Evolutionary conservation across 2,888 invertebrate species (phyloP).

Genomic region (Heliothis peltigera): DNA sequence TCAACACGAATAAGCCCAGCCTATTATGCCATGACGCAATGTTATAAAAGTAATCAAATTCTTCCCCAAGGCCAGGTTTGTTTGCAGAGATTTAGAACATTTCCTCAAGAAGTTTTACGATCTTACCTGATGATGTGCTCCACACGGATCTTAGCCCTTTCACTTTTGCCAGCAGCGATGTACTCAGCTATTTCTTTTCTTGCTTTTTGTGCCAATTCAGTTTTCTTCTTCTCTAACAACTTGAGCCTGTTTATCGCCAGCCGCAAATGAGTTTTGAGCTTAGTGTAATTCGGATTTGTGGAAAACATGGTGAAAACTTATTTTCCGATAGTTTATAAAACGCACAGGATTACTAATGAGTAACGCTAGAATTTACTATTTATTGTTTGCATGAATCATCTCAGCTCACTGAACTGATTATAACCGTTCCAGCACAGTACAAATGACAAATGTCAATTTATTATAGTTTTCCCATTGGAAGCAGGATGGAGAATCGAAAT

Average conservation of each 20-base stretch:
- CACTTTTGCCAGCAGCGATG: conserved; percentile 95
- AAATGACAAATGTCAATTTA: conserved; percentile 1
- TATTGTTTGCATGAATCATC: conserved; percentile 61
- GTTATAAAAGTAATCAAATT: conserved; percentile 33
- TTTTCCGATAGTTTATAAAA: conserved; percentile 37
- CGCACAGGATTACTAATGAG: conserved; percentile 53
- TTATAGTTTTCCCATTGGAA: conserved; percentile 10
- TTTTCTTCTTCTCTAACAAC: conserved; percentile 98
- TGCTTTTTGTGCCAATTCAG: conserved; percentile 98
- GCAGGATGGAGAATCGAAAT: conserved; percentile 4
- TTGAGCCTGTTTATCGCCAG: conserved; percentile 98
- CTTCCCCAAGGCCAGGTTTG: conserved; percentile 36
- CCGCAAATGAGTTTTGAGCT: conserved; percentile 98
- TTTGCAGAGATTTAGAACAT: conserved; percentile 13
- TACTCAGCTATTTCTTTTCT: conserved; percentile 99
- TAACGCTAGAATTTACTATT: conserved; percentile 56
- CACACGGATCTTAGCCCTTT: conserved; percentile 98
- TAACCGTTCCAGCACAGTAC: background rate
- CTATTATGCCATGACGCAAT: conserved; percentile 52
- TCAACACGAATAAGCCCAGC: conserved; percentile 14
- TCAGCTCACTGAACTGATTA: background rate
- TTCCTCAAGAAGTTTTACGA: background rate
- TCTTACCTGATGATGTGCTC: conserved; percentile 97
- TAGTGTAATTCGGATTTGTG: conserved; percentile 97
- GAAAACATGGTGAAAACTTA: conserved; percentile 93